These are phyloP conservation scores for Chamaedrilus cognettii DNA, from an alignment of 2,888 invertebrate genomes.

Conservation along the genomic window DNA sequence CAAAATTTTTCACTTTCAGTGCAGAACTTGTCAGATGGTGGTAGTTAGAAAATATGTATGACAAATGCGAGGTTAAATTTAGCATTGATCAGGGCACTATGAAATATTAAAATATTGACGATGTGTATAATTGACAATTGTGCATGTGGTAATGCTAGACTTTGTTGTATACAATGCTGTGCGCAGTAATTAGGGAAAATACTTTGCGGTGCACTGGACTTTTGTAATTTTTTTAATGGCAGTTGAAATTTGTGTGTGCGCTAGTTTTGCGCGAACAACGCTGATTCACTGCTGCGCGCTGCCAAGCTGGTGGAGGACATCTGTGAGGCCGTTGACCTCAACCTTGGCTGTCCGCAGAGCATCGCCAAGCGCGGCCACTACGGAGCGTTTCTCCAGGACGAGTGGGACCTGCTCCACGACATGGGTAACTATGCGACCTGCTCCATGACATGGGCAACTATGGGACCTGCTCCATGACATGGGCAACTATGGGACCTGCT, in stretches of 20 bases:
- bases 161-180: conserved; percentile 2
- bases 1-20: too few species aligned
- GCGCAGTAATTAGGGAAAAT: neutral
- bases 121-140: too few species aligned
- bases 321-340: conserved; percentile 96
- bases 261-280: conserved; percentile 97
- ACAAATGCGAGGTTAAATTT: too few species aligned
- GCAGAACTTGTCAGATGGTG: too few species aligned
- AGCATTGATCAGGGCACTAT: too few species aligned
- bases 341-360: conserved; percentile 97
- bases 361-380: conserved; percentile 96
- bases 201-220: neutral
- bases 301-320: conserved; percentile 80
- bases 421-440: conserved; percentile 68
- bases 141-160: too few species aligned
- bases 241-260: conserved; percentile 27
- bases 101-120: too few species aligned
- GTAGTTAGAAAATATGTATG: too few species aligned
- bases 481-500: conserved; percentile 49
- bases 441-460: conserved; percentile 49
- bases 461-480: neutral
- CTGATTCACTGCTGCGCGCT: conserved; percentile 82
- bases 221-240: neutral
- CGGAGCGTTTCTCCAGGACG: conserved; percentile 94
- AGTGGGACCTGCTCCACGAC: conserved; percentile 81